Base-by-base conservation (phyloP, 2,797 vertebrate genomes). In the Rhynchonycteris naso region DNA sequence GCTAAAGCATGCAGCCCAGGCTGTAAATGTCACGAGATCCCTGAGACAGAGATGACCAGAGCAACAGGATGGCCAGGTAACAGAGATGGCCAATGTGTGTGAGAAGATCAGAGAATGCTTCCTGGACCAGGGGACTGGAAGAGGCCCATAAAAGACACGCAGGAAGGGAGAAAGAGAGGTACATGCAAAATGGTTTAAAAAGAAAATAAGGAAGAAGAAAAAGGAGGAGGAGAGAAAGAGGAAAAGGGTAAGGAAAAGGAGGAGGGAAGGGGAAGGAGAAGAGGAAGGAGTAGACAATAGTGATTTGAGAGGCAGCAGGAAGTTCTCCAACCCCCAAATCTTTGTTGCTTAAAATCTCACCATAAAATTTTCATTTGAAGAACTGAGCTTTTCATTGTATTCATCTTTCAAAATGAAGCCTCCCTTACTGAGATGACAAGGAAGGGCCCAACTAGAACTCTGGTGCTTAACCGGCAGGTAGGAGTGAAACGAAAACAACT, bases 311-410 rank as follows among this genome's bases (percentile, higher is more conserved):
- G 68, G 12, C 6, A 28, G 38, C 35, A 65, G 18, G 47, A 78
- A 71, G 30, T 33, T 66, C 47, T 21, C 28, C 47, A 61, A 21
- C 8, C 47, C 35, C 24, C 0, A 81, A 54, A 80, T 93, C 69
- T 96, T 59, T 82, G 38, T 38, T 56, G 68, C 75, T 74, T 95
- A 35, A 78, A 92, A 61, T 84, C 61, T 84, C 52, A 81, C 43
- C 52, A 38, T 24, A 80, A 75, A 30, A n/a, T 63, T 74, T 88
- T 82, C 65, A 81, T 38, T 24, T 59, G 11, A 22, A 52, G 14
- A 26, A 88, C 69, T 90, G 63, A 43, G 22, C 43, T 52, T 68
- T 54, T n/a, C 86, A 35, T 35, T 78, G 52, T 81, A 63, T 88
- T 86, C 52, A 50, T 84, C 79, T 76, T 93, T 93, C 80, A 75